Conservation (phyloP, 1,140 invertebrate genomes). For the Pinna nobilis region DNA sequence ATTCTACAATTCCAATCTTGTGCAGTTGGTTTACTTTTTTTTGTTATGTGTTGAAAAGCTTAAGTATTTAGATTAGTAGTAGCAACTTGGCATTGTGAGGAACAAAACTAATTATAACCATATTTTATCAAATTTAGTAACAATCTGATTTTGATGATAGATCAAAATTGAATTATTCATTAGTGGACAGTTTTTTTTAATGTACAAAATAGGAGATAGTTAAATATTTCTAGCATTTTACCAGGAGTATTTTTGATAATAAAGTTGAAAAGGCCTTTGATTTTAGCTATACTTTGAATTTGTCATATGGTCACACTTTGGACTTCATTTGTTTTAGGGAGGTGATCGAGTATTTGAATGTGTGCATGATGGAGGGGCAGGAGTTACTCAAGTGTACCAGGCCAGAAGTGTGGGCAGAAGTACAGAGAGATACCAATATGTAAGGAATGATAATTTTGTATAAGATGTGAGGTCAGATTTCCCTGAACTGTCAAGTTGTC, state of each 20-base stretch:
- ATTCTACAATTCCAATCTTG: background rate
- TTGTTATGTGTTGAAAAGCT: background rate
- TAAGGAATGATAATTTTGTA: slow-evolving; percentile 7
- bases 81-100: background rate
- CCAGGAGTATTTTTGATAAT: no score
- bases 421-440: slow-evolving; percentile 41
- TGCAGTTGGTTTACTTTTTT: background rate
- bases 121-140: no score
- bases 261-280: no score
- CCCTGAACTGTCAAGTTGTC: no score
- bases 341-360: slow-evolving; percentile 84
- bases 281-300: background rate
- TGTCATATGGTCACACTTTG: slow-evolving; percentile 8
- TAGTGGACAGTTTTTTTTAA: no score
- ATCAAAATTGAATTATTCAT: no score
- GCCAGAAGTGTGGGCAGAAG: slow-evolving; percentile 53
- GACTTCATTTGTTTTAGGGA: slow-evolving; percentile 46
- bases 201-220: no score
- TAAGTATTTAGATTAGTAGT: background rate
- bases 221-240: no score
- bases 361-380: slow-evolving; percentile 76
- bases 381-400: slow-evolving; percentile 74
- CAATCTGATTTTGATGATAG: no score
- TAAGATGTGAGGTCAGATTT: no score
- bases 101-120: background rate